These are phyloP conservation scores for Theonella swinhoei DNA, from an alignment of 37 sponge, comb jelly and placozoan species.

Conservation along the genomic window DNA sequence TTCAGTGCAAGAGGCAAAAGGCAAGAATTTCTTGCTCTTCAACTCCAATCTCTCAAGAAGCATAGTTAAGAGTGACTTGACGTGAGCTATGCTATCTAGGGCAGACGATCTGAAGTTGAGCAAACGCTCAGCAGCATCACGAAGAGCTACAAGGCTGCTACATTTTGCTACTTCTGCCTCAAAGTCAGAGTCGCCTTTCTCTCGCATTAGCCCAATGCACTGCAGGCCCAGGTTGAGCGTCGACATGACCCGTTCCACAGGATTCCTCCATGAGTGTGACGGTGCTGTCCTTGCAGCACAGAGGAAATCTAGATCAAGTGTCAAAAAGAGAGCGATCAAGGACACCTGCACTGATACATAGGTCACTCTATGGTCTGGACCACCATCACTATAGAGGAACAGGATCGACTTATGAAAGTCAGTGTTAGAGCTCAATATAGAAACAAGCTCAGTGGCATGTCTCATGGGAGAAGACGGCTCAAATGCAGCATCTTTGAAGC, in stretches of 20 bases:
- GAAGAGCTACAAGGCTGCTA: constrained; percentile 11
- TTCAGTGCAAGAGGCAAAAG: constrained; percentile 2
- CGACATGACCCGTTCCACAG: constrained; percentile 29
- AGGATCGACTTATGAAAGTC: not conserved
- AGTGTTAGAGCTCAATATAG: not conserved
- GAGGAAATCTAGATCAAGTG: constrained; percentile 22
- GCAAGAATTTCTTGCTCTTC: constrained; percentile 3
- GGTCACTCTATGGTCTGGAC: constrained; percentile 18
- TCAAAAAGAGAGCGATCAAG: constrained; percentile 12
- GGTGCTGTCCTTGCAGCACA: constrained; percentile 35
- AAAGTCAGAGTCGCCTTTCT: not conserved
- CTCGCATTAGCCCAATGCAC: constrained; percentile 30
- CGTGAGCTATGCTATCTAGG: constrained; percentile 9
- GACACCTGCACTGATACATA: constrained; percentile 23
- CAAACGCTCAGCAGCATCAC: not conserved
- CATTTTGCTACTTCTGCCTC: constrained; percentile 36
- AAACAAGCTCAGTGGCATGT: constrained; percentile 25
- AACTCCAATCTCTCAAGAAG: not conserved
- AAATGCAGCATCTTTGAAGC: constrained; percentile 34
- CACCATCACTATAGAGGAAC: constrained; percentile 30
- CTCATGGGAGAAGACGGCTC: too few relatives aligned
- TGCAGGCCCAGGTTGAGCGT: constrained; percentile 27
- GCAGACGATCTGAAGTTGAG: not conserved
- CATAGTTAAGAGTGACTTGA: not conserved
- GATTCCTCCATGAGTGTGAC: constrained; percentile 18